Conservation (phyloP, 2,797 vertebrate species). For the Chelon auratus region DNA sequence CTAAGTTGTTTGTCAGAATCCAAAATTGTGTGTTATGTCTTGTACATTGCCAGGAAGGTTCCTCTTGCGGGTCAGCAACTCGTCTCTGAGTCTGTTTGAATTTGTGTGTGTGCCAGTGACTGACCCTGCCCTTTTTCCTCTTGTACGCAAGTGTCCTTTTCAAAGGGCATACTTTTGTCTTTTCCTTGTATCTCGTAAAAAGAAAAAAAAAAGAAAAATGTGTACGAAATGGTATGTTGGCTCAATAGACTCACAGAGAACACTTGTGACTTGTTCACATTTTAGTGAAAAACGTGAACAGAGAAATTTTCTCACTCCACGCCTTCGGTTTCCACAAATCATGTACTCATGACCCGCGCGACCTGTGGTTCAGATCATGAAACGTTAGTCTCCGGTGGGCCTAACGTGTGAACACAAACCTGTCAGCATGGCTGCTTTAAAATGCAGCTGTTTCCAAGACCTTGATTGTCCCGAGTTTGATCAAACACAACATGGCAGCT, state of each 20-base stretch:
- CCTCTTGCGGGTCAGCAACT: neutral
- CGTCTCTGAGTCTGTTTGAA: neutral
- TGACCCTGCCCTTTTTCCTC: slow-evolving; percentile 2
- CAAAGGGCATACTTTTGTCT: slow-evolving; percentile 19
- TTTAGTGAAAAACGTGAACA: slow-evolving; percentile 11
- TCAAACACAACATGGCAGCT: slow-evolving; percentile 59
- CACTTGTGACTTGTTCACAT: slow-evolving; percentile 7
- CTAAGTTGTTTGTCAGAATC: neutral
- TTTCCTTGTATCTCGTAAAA: slow-evolving; percentile 3
- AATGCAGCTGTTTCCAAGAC: slow-evolving; percentile 23
- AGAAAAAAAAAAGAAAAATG: neutral
- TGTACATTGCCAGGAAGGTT: neutral
- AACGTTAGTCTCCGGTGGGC: slow-evolving; percentile 16
- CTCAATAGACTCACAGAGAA: slow-evolving; percentile 1
- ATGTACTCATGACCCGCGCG: slow-evolving; percentile 12
- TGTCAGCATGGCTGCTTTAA: slow-evolving; percentile 15
- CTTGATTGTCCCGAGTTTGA: slow-evolving; percentile 50
- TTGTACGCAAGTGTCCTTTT: slow-evolving; percentile 35
- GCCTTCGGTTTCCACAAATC: slow-evolving; percentile 13
- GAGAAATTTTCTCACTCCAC: neutral
- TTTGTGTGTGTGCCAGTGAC: neutral
- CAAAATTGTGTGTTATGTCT: neutral
- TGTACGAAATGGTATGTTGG: neutral
- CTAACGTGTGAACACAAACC: slow-evolving; percentile 16
- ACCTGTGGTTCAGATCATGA: slow-evolving; percentile 27